phyloP scores from a whole-genome alignment of 2,888 invertebrate species.

The Acrobasis suavella region DNA sequence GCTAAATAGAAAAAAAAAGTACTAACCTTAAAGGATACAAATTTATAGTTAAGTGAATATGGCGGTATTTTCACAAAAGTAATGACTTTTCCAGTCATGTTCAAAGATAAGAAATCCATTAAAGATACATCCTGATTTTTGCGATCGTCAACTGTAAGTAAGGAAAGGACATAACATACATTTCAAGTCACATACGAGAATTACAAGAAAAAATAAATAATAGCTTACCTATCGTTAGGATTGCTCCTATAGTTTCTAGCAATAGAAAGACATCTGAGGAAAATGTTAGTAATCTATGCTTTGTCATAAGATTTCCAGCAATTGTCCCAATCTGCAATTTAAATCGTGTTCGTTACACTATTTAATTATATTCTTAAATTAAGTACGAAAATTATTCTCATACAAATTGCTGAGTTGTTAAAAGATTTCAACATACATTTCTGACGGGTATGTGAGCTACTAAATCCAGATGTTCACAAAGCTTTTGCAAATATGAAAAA shows the following conservation, averaged over 20 bases:
- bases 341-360: no score
- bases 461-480: slow-evolving; percentile 84
- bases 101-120: slow-evolving; percentile 49
- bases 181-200: no score
- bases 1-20: background rate
- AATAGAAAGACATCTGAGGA: slow-evolving; percentile 86
- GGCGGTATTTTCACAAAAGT: slow-evolving; percentile 58
- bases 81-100: slow-evolving; percentile 61
- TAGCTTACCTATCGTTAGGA: slow-evolving; percentile 74
- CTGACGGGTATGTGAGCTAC: slow-evolving; percentile 87
- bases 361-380: no score
- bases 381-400: no score
- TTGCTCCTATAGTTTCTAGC: slow-evolving; percentile 78
- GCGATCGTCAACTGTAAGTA: slow-evolving; percentile 38
- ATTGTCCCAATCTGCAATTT: slow-evolving; percentile 79
- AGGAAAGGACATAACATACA: no score
- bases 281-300: slow-evolving; percentile 83
- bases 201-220: background rate
- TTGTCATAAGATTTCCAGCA: slow-evolving; percentile 86
- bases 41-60: slow-evolving; percentile 44
- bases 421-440: slow-evolving; percentile 78
- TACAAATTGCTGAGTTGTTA: background rate
- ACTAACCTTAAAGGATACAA: slow-evolving; percentile 57
- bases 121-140: slow-evolving; percentile 49
- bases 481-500: slow-evolving; percentile 81